Base-by-base conservation (phyloP, 2,888 invertebrate genomes). In the Xestia rhomboidea region DNA sequence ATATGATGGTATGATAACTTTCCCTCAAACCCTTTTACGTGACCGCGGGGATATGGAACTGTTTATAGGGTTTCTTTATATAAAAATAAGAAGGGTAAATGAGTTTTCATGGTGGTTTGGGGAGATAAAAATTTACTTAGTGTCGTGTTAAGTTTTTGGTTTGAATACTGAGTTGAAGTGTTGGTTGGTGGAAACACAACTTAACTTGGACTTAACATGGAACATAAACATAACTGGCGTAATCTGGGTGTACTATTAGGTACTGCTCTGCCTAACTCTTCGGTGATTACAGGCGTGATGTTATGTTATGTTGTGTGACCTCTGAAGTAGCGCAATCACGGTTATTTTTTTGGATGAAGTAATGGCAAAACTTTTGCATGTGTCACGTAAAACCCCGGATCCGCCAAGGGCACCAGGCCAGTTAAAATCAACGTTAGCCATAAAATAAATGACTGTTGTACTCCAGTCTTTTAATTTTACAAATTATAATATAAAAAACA, bases 1-100 rank as follows among this genome's bases (percentile, higher is more conserved):
- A 71, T 84, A 87, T 76, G 79, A 77, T 77, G 66, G 68, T 13
- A 68, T 75, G 76, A 84, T 77, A 82, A 82, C 76, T 85, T 85
- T 68, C 72, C 69, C 51, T 15, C 54, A 68, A 81, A 73, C 80
- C 85, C 68, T 79, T 83, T 73, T 76, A 84, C 75, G 68, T 70
- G 66, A 68, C 68, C 72, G 41, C 51, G 4, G 62, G 57, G 62
- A 79, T 77, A 72, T 54, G 64, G n/a, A 51, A 71, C 63, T 60
- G 54, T 44, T 60, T 71, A 67, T 41, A 64, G 54, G 18, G 62
- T 73, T 72, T 68, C 34, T 77, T 76, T 76, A 69, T 79, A 83
- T 81, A 73, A 66, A 82, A 68, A 82, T 71, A 75, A 46, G 49
- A 70, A 60, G 49, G 27, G 64, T 38, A 64, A 64, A 76, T 68